Base-by-base conservation (phyloP, 2,888 invertebrate species). In the Anthophora plumipes region DNA sequence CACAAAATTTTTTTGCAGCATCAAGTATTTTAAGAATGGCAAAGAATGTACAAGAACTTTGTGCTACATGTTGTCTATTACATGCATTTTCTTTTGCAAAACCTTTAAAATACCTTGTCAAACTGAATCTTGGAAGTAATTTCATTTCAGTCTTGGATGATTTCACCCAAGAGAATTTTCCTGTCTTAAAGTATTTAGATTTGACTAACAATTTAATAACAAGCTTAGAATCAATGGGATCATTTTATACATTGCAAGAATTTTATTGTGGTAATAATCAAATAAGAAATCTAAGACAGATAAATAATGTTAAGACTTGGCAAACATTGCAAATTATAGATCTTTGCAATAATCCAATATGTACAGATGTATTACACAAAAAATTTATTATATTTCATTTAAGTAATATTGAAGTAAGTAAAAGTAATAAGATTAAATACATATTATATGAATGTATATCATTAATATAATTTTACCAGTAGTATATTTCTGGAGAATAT, bases 181-280 rank as follows among this genome's bases (percentile, higher is more conserved):
- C 86, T 8, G 39, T 25, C 20, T 75, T 88, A 31, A 71, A 79
- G 31, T 85, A 82, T 37, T 60, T 88, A 3, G 85, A 88, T 60
- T 67, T 88, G 39, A 86, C 81, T 22, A 76, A 88, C 46, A 88
- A 88, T 76, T 74, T 85, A 46, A 80, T 88, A 54, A 76, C 75
- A 12, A 80, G 59, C 9, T 64, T 88, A 48, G 46, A 60, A 66
- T 17, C 79, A 31, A 85, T 88, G 85, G 80, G 82, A 25, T 60
- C 68, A 17, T 83, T 81, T 50, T 37, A 74, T 14, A 85, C 68
- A 9, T 69, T 88, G 22, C 59, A 48, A 20, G 85, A 88, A 76
- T 86, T 88, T 63, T 88, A 88, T 52, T 88, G 85, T 59, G 83
- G 73, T 4, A 85, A 88, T 70, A 88, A 88, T 60, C 12, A 67